A percentile compares a stretch with the other conserved stretches of the same genome.
phyloP scores from a whole-genome alignment of 2,113 vertebrate species.

The Bufo gargarizans region DNA sequence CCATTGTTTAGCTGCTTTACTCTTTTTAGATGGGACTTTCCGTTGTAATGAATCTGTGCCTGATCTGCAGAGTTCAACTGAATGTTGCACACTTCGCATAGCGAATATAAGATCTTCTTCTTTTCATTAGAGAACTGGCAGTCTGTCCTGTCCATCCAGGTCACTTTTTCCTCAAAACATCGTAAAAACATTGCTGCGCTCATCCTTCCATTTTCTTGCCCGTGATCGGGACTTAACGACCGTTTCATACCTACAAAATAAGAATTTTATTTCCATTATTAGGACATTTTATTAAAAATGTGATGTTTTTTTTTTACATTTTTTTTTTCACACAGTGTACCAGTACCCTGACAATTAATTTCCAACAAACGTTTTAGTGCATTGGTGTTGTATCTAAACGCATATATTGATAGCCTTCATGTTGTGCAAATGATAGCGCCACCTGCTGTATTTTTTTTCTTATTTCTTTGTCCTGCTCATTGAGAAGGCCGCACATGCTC shows the following conservation, averaged over 20 bases:
- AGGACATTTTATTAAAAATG: not conserved
- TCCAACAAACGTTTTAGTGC: not conserved
- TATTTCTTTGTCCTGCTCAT: no score
- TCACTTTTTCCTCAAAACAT: slow-evolving; percentile 79
- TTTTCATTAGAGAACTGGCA: slow-evolving; percentile 79
- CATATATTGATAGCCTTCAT: not conserved
- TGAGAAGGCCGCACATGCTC: no score
- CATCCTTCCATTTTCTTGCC: slow-evolving; percentile 82
- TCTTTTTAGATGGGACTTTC: slow-evolving; percentile 91
- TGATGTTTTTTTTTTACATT: not conserved
- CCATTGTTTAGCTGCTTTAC: slow-evolving; percentile 87
- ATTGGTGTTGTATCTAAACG: not conserved
- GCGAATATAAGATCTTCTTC: slow-evolving; percentile 84
- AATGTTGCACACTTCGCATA: slow-evolving; percentile 95
- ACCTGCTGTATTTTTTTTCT: no score
- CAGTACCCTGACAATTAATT: not conserved
- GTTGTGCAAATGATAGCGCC: no score
- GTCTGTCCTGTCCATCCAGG: slow-evolving; percentile 69
- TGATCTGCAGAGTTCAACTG: slow-evolving; percentile 92
- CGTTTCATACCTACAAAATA: slow-evolving; percentile 80
- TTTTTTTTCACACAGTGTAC: no score
- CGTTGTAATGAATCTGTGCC: slow-evolving; percentile 92
- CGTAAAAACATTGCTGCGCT: slow-evolving; percentile 75
- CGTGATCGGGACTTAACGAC: slow-evolving; percentile 77
- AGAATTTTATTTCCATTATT: not conserved